These are phyloP conservation scores for Plestiodon gilberti DNA, from an alignment of 2,113 vertebrate genomes.

Conservation along the genomic window DNA sequence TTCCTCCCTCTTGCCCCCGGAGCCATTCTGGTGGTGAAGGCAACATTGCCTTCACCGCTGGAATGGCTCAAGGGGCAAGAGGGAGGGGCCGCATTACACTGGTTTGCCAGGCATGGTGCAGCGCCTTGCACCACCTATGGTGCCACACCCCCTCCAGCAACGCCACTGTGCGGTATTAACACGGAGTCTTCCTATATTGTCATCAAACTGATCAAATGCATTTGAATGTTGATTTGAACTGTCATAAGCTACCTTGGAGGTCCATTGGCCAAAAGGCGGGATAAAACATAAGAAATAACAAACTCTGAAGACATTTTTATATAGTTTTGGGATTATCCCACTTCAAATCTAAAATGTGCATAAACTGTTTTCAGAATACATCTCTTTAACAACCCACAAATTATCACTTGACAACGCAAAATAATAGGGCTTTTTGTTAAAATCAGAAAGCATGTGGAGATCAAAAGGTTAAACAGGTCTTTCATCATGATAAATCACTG, in stretches of 20 bases:
- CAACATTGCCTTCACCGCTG: no score
- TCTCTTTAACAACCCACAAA: slow-evolving; percentile 81
- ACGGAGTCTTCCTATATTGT: background rate
- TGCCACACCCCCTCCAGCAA: no score
- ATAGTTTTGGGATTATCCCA: slow-evolving; percentile 36
- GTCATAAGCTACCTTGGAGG: background rate
- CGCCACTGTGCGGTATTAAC: no score
- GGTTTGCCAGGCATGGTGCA: no score
- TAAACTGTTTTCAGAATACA: slow-evolving; percentile 74
- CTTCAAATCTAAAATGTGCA: slow-evolving; percentile 57
- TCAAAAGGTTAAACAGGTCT: slow-evolving; percentile 96
- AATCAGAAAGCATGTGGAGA: slow-evolving; percentile 82
- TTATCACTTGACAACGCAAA: slow-evolving; percentile 84
- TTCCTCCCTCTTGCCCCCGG: no score
- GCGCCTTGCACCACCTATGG: no score
- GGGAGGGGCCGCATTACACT: no score
- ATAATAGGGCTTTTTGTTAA: slow-evolving; percentile 85
- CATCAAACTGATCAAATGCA: background rate
- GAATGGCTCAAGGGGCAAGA: no score
- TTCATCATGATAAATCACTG: slow-evolving; percentile 99
- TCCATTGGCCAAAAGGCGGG: background rate
- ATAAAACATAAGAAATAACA: background rate
- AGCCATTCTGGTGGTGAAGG: no score
- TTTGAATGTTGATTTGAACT: background rate
- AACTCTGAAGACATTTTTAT: slow-evolving; percentile 18